These are phyloP conservation scores for Poecilobothrus nobilitatus DNA, from an alignment of 2,888 invertebrate species.

Conservation along the genomic window DNA sequence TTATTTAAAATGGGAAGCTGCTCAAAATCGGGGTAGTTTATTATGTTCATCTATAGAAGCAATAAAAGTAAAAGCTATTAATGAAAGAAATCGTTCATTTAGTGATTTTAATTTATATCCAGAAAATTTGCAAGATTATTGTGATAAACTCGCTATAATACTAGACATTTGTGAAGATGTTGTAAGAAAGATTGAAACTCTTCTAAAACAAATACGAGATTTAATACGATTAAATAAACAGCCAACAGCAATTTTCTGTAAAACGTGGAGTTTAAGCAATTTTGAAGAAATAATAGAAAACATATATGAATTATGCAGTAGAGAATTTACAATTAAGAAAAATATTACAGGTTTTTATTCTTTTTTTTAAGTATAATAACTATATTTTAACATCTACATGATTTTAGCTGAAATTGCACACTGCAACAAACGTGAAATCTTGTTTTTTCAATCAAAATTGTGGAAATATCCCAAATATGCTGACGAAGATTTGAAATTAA, in stretches of 20 bases:
- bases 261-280: constrained; percentile 35
- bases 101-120: constrained; percentile 27
- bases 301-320: constrained; percentile 29
- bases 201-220: constrained; percentile 31
- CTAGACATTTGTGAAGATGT: constrained; percentile 34
- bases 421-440: constrained; percentile 28
- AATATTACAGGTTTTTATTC: constrained; percentile 31
- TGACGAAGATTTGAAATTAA: constrained; percentile 30
- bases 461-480: constrained; percentile 38
- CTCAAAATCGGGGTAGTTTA: constrained; percentile 35
- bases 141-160: constrained; percentile 36
- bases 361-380: background rate
- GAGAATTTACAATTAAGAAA: constrained; percentile 32
- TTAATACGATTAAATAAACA: constrained; percentile 30
- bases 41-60: constrained; percentile 37
- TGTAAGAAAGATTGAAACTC: constrained; percentile 28
- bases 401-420: constrained; percentile 35
- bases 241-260: constrained; percentile 29
- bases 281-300: constrained; percentile 30
- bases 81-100: constrained; percentile 18
- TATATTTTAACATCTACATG: constrained; percentile 8
- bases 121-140: constrained; percentile 28
- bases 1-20: constrained; percentile 36
- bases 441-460: constrained; percentile 30
- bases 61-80: constrained; percentile 33